Conservation (phyloP, 37 sponge, comb jelly and placozoan genomes). For the Agelas oroides region DNA sequence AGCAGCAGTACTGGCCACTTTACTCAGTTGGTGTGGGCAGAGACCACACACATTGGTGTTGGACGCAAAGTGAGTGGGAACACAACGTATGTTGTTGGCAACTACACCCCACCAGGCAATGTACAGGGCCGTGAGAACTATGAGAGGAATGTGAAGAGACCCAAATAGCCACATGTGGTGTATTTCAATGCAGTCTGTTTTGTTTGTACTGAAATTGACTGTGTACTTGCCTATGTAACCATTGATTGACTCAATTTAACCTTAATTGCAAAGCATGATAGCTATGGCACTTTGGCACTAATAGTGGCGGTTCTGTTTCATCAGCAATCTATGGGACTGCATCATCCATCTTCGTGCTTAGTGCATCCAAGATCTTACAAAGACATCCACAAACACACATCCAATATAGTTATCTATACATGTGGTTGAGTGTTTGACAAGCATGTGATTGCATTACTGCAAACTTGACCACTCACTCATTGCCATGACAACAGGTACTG, state of each 20-base stretch:
- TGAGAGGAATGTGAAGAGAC: slow-evolving; percentile 64
- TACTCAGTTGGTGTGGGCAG: slow-evolving; percentile 92
- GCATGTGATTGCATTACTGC: too few species aligned
- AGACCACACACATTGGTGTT: slow-evolving; percentile 79
- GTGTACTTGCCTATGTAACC: not conserved
- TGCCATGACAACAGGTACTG: too few species aligned
- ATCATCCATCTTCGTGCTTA: too few species aligned
- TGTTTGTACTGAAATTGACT: not conserved
- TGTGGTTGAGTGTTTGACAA: too few species aligned
- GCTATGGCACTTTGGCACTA: too few species aligned
- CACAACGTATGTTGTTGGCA: slow-evolving; percentile 72
- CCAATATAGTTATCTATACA: too few species aligned
- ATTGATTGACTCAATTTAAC: not conserved
- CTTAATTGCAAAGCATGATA: too few species aligned
- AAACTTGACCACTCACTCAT: too few species aligned
- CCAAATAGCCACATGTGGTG: not conserved
- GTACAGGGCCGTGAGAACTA: slow-evolving; percentile 57
- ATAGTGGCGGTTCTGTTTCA: too few species aligned
- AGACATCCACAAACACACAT: too few species aligned
- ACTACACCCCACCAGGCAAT: slow-evolving; percentile 88
- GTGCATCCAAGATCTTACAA: too few species aligned
- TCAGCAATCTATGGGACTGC: too few species aligned
- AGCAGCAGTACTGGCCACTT: slow-evolving; percentile 87
- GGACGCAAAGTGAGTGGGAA: slow-evolving; percentile 50
- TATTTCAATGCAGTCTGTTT: not conserved